Base-by-base conservation (phyloP, 2,888 invertebrate genomes). In the Argynnis bischoffii region DNA sequence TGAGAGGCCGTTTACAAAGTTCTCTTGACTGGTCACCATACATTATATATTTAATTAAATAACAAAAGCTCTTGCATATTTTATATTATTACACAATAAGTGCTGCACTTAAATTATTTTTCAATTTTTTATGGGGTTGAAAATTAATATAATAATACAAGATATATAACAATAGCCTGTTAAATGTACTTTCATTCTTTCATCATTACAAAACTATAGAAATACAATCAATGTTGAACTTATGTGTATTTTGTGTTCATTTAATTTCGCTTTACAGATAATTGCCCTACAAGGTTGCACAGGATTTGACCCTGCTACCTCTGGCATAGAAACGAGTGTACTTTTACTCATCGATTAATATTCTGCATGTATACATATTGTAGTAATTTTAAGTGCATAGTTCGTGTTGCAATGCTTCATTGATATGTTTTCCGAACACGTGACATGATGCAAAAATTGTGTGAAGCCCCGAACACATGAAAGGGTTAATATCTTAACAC, bases 381-480 rank as follows among this genome's bases (percentile, higher is more conserved):
- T 16, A 48, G 48, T n/a, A 47, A n/a, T 59, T n/a, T 26, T 26
- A n/a, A 59, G 59, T 5, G 26, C 14, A 59, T 48, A 59, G 48
- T 48, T 47, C 48, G 26, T n/a, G 48, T 16, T 31, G 26, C 48
- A 26, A 48, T 26, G 59, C n/a, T 48, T 48, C n/a, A 48, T 83
- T 90, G 90, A 91, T 90, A 90, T 91, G 90, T 90, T 79, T 76
- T 78, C 78, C 75, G 76, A 80, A 76, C 72, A 72, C 79, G 87
- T 88, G 90, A 89, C 89, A 87, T 85, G 89, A 88, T 85, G 88
- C 87, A 85, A 86, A 77, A 85, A 86, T 77, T 86, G 86, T 89
- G 86, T 89, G 86, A 90, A 90, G 87, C 84, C 87, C 35, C 69
- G 73, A 83, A 84, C 82, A 82, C 80, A 68, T 75, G 82, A 87